Base-by-base conservation (phyloP, 2,888 invertebrate genomes). In the Xylota segnis region DNA sequence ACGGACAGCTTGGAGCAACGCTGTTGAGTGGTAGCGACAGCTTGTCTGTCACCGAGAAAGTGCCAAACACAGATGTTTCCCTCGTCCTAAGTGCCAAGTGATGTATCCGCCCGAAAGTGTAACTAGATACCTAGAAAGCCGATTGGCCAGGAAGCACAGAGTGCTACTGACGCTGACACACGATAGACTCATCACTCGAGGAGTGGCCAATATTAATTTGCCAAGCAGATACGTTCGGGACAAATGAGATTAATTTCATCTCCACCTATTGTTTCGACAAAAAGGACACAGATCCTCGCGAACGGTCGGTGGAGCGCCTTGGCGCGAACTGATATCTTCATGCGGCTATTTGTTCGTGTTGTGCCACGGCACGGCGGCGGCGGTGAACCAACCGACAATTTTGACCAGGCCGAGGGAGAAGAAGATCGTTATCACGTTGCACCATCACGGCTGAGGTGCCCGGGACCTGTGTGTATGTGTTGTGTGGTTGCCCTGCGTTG, bases 201-300 rank as follows among this genome's bases (percentile, higher is more conserved):
- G 40, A 72, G 63, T 63, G 75, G 58, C 56, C 82, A 56, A 86
- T 82, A 82, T 77, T 86, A 86, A 86, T 86, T 86, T 86, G 86
- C 82, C 86, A 86, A 27, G 6, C 43, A 43, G 63, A 63, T 72
- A 72, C 66, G 76, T 63, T 63, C 58, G 10, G 71, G 82, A 86
- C 86, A 86, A 86, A 86, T 86, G 82, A 77, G 86, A 86, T 86
- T 82, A 86, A 86, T 86, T 86, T 86, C 86, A 86, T 86, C 82
- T 82, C 34, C 86, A 77, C 82, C 86, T 86, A 86, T 86, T 86
- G 86, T 86, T 82, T 68, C 23, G 18, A 23, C 18, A 12, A 37
- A 66, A 5, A 79, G 71, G 70, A 78, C 61, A 43, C 56, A 34
- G 43, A 56, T 70, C 34, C 61, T 45, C 54, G 12, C 5, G 43